Base-by-base conservation (phyloP, 2,888 invertebrate genomes). In the Scaptomyza tumidula region DNA sequence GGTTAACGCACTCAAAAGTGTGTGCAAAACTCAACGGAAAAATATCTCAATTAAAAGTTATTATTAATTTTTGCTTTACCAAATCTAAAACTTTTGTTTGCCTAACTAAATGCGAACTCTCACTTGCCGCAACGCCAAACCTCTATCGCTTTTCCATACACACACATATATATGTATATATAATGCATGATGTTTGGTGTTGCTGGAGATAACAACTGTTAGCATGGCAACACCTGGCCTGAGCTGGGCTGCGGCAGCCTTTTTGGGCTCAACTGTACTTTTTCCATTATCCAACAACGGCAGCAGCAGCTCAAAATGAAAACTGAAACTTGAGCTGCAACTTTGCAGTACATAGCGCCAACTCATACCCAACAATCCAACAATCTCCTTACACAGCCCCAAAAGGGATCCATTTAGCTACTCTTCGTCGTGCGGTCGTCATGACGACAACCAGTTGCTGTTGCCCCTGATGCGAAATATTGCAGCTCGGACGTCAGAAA, bases 371-470 rank as follows among this genome's bases (percentile, higher is more conserved):
- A 0, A 27, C 5, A 1, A 6, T 29, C 9, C 39, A 1, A 0
- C 39, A 2, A 1, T 3, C 13, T 2, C 29, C 29, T 2, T 29
- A 27, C 11, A 13, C 35, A 1, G 41, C 41, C 46, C 57, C 14
- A 11, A 58, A 50, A 16, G 13, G 11, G 11, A 16, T 10, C 41
- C 37, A 14, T 6, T 16, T 16, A 37, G 44, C 44, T 52, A 1
- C 3, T 24, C 24, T 1, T 50, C 52, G 16, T 37, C 31, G 52
- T 16, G 54, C 55, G 65, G 49, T 55, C 19, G 72, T 64, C 86
- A 80, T 84, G 84, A 60, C 78, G 77, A 77, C 83, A 81, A 86
- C 86, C 71, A 86, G 83, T 86, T 81, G 81, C 75, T 83, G 59
- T 16, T 54, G 62, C 56, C 41, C 44, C 52, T 64, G 66, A 55